These are phyloP conservation scores for Ailurus styani DNA, from an alignment of 2,113 vertebrate genomes.

Conservation along the genomic window DNA sequence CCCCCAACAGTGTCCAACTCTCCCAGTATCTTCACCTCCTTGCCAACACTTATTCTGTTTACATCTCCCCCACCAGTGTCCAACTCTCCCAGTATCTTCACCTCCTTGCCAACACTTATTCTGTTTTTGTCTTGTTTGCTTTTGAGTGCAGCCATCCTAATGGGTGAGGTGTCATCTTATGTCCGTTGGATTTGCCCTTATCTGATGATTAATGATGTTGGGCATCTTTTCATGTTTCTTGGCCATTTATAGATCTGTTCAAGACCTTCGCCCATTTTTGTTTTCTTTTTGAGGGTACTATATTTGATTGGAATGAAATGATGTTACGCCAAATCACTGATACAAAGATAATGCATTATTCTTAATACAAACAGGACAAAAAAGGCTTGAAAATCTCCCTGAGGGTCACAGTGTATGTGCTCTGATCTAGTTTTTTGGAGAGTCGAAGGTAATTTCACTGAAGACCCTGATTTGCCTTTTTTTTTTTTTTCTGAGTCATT, in stretches of 20 bases:
- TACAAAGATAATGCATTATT: neutral
- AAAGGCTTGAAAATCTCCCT: neutral
- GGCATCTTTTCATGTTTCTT: neutral
- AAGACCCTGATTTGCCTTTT: neutral
- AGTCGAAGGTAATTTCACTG: neutral
- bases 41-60: too few relatives aligned
- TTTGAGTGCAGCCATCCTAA: neutral
- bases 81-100: too few relatives aligned
- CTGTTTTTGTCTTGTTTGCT: too few relatives aligned
- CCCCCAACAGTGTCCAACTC: neutral
- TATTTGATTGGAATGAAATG: neutral
- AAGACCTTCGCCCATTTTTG: neutral
- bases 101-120: neutral
- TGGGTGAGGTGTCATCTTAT: neutral
- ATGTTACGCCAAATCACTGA: neutral
- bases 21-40: neutral
- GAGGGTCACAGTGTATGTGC: neutral
- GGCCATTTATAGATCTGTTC: neutral
- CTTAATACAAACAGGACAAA: neutral
- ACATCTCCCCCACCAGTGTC: neutral
- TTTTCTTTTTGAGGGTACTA: neutral
- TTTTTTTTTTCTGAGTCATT: neutral
- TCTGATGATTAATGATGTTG: neutral
- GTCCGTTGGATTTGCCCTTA: neutral
- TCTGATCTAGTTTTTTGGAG: neutral